Evolutionary conservation across 2,113 vertebrate genomes (phyloP).

Genomic region (Pseudopodoces humilis): DNA sequence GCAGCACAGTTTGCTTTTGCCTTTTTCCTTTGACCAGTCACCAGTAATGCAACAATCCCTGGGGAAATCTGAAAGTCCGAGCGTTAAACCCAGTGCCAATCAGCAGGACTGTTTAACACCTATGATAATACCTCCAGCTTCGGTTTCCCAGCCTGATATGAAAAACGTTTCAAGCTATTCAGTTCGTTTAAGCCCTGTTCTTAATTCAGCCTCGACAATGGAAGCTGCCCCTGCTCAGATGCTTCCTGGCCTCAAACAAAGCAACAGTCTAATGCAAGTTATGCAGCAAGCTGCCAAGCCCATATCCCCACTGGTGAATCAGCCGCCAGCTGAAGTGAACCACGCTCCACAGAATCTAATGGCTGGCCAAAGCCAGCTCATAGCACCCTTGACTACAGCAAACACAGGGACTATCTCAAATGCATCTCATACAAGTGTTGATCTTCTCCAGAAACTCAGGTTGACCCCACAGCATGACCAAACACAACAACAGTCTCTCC

Average conservation of each 20-base stretch:
- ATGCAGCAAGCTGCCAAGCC: constrained; percentile 78
- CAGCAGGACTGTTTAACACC: constrained; percentile 69
- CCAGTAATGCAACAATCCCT: constrained; percentile 68
- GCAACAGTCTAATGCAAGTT: constrained; percentile 67
- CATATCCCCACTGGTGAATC: constrained; percentile 81
- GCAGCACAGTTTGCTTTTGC: constrained; percentile 73
- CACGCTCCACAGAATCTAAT: constrained; percentile 43
- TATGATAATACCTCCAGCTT: constrained; percentile 74
- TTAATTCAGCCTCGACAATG: constrained; percentile 75
- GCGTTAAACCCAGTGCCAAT: constrained; percentile 52
- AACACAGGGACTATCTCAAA: constrained; percentile 63
- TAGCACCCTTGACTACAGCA: constrained; percentile 59
- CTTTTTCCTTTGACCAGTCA: constrained; percentile 79
- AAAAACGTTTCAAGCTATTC: constrained; percentile 73
- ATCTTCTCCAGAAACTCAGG: constrained; percentile 87
- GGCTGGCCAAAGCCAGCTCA: constrained; percentile 62
- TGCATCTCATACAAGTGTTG: constrained; percentile 72
- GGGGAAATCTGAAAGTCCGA: constrained; percentile 70
- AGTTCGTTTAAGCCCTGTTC: constrained; percentile 76
- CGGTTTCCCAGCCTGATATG: constrained; percentile 74
- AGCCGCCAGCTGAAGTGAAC: constrained; percentile 70
- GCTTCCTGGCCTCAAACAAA: constrained; percentile 68
- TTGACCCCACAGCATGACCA: constrained; percentile 79
- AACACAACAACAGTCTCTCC: constrained; percentile 73
- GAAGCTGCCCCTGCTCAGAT: constrained; percentile 73